Percentiles rank a stretch among this genome's conserved stretches.
Conservation (phyloP, 2,888 invertebrate genomes). For the Ligdia adustata region DNA sequence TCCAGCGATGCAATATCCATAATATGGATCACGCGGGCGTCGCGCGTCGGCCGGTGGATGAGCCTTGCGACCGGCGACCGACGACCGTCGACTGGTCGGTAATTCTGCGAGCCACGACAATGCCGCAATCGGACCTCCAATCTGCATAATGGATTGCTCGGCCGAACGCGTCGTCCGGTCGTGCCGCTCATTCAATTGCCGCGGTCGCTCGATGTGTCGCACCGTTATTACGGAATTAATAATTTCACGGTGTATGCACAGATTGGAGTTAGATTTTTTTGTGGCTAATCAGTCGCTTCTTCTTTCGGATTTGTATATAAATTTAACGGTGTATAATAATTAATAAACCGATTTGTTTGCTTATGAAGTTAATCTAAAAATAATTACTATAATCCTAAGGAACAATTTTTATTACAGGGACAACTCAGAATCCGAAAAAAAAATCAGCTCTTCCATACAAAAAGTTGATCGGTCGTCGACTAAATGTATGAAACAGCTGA, state of each 20-base stretch:
- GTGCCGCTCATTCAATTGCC: constrained; percentile 77
- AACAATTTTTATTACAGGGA: too few species aligned
- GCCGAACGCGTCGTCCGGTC: constrained; percentile 75
- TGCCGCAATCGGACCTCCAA: constrained; percentile 81
- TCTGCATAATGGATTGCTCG: constrained; percentile 84
- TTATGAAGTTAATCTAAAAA: too few species aligned
- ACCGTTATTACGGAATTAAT: constrained; percentile 78
- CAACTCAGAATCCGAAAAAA: too few species aligned
- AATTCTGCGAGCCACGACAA: constrained; percentile 76
- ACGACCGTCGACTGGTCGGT: constrained; percentile 54
- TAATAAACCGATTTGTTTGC: too few species aligned
- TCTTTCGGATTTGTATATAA: background rate
- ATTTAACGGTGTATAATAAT: too few species aligned
- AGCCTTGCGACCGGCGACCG: constrained; percentile 28
- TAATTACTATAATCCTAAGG: too few species aligned
- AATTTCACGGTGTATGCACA: constrained; percentile 55
- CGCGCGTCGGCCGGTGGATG: constrained; percentile 9
- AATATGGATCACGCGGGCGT: constrained; percentile 55
- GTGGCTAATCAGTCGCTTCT: background rate
- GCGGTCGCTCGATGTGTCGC: constrained; percentile 75
- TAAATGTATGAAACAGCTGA: too few species aligned
- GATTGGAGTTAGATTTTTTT: constrained; percentile 26
- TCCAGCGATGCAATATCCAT: constrained; percentile 72
- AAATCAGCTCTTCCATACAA: too few species aligned
- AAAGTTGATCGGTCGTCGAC: too few species aligned